Evolutionary conservation across 2,113 vertebrate species (phyloP).

Genomic region (Neogobius melanostomus): DNA sequence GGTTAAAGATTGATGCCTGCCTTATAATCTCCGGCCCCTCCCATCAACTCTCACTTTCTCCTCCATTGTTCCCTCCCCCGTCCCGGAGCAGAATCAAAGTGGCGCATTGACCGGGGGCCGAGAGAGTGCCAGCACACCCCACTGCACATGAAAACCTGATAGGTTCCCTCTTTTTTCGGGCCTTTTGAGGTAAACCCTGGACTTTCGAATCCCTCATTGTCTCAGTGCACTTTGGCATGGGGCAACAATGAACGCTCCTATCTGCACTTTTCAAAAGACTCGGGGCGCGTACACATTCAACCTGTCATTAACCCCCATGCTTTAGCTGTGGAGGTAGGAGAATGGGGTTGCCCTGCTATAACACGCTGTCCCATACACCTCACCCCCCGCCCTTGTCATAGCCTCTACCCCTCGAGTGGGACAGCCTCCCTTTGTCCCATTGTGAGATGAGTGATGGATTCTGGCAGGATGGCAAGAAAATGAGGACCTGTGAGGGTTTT

Average conservation of each 20-base stretch:
- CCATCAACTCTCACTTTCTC: constrained; percentile 58
- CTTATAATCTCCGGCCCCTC: constrained; percentile 59
- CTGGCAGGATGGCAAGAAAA: constrained; percentile 63
- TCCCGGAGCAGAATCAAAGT: constrained; percentile 60
- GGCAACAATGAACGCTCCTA: constrained; percentile 51
- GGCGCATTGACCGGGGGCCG: constrained; percentile 59
- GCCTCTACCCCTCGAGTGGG: constrained; percentile 50
- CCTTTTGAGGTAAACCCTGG: constrained; percentile 51
- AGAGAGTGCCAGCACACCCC: constrained; percentile 64
- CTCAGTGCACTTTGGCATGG: constrained; percentile 64
- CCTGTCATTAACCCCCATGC: constrained; percentile 67
- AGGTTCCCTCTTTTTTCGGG: constrained; percentile 49
- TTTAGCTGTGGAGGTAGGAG: constrained; percentile 58
- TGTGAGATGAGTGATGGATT: constrained; percentile 72
- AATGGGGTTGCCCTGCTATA: constrained; percentile 70
- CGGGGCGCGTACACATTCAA: constrained; percentile 66
- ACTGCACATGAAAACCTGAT: constrained; percentile 72
- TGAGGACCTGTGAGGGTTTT: constrained; percentile 48
- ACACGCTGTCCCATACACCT: constrained; percentile 62
- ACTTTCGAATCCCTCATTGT: constrained; percentile 69
- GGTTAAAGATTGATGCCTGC: constrained; percentile 69
- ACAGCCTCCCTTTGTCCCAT: constrained; percentile 70
- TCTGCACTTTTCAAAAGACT: constrained; percentile 63
- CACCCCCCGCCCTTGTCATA: constrained; percentile 42
- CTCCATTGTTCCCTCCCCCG: constrained; percentile 45